Evolutionary conservation across 2,888 invertebrate species (phyloP), one percentile per base, ranked within the genome.

Genomic region (Fragum fragum): DNA sequence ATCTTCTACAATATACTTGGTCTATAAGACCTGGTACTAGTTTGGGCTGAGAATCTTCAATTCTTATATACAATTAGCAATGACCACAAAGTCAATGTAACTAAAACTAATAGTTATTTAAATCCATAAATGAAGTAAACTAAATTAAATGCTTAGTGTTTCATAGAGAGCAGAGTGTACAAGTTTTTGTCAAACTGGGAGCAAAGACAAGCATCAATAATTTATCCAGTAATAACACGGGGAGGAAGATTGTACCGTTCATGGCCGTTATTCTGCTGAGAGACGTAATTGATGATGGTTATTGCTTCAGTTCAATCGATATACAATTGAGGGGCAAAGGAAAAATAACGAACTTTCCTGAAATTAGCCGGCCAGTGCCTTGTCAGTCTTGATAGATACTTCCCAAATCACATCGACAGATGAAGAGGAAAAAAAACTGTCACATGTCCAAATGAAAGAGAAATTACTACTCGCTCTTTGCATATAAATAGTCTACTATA

Each of bases 211-310:
- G 63, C 74, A 79, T 78, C 66, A 81, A 81, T 78, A 73, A 81
- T 81, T 81, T 71, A 81, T 68, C 72, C 70, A 7, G 70, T 74
- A 76, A 80, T 80, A 77, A 74, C 69, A 72, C n/a, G 39, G 63
- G 14, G 28, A 26, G 29, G 68, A 77, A 59, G 53, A 81, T 81
- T 59, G 72, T 61, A 81, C 72, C 78, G 66, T 81, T 78, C 68
- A 26, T 53, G 63, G 71, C 70, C 75, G 78, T 75, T 78, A 77
- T 75, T 76, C 78, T 68, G 68, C 55, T 53, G 71, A 77, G 66
- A 75, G 68, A 52, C 23, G 75, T 72, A 77, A 77, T 75, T 81
- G 72, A 81, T 78, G 81, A 52, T 72, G 68, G 73, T 66, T 75
- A 72, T 32, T 71, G 53, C 39, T 26, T 16, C 63, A 26, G 18